phyloP scores from a whole-genome alignment of 2,888 invertebrate genomes.

The Platypus cylindrus region DNA sequence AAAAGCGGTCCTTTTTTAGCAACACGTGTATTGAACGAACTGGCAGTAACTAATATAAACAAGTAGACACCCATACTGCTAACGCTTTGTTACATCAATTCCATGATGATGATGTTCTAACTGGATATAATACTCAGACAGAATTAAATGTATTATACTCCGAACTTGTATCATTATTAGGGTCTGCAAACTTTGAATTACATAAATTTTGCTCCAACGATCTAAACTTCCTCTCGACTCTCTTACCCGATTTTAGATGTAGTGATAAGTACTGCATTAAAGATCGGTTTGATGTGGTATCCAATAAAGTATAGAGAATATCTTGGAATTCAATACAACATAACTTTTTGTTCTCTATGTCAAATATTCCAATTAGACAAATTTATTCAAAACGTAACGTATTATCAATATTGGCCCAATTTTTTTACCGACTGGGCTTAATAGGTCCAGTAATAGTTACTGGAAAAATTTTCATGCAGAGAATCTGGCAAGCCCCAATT shows the following conservation, averaged over 20 bases:
- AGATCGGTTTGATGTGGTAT: conserved; percentile 5
- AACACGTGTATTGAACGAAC: conserved; percentile 7
- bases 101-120: conserved; percentile 6
- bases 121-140: conserved; percentile 1
- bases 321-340: conserved; percentile 9
- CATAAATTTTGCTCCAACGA: conserved; percentile 13
- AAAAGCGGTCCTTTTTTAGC: conserved; percentile 9
- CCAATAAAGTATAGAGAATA: conserved; percentile 10
- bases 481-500: conserved; percentile 9
- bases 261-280: conserved; percentile 2
- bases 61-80: too few species aligned
- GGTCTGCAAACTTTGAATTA: conserved; percentile 5
- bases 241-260: background rate
- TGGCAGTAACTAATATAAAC: too few species aligned
- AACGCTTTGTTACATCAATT: conserved; percentile 4
- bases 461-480: conserved; percentile 14
- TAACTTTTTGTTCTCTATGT: conserved; percentile 8
- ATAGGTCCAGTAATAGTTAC: conserved; percentile 11
- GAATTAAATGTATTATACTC: conserved; percentile 1
- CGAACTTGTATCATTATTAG: conserved; percentile 6
- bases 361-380: background rate
- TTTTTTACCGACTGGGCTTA: conserved; percentile 12
- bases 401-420: conserved; percentile 8
- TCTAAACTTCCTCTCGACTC: background rate
- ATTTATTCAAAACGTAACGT: conserved; percentile 7